Base-by-base conservation (phyloP, 2,113 vertebrate species). In the Halichoerus grypus region DNA sequence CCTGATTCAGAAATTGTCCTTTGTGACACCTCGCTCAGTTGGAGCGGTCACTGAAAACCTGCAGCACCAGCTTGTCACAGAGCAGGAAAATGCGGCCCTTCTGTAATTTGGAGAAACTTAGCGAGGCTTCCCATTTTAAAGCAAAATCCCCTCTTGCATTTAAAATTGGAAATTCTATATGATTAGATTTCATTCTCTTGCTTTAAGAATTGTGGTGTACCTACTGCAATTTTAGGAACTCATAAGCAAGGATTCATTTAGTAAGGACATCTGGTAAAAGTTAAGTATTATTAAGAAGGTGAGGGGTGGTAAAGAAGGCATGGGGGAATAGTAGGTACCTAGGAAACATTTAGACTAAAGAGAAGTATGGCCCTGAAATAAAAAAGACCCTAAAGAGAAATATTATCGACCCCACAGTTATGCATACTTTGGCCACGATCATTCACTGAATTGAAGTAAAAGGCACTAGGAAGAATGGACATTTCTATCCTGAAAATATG, bases 161-260 rank as follows among this genome's bases (percentile, higher is more conserved):
- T 42, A 93, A 80, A 94, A 42, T 7, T 36, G 49, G 2, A 83
- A 94, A 63, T 42, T 63, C 31, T 88, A 0, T 22, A 55, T 26
- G 61, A 85, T 77, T 77, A 55, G 14, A 53, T 49, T 93, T 84
- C 46, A 89, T 61, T 24, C 10, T 16, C n/a, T 93, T 69, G 53
- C 14, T 88, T 97, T 63, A 53, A 76, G 39, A 46, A 5, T 86
- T 97, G 77, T 80, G 10, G 31, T 57, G 1, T 57, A 51, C 51
- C 7, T 42, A 46, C 1, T 96, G 6, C 11, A 92, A 88, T 63
- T 28, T 88, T 39, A 85, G 67, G 46, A 87, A 71, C 26, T 42
- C 55, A 31, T 72, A 85, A 55, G 49, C 42, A 94, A 87, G 39
- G 61, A 72, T 79, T 72, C 88, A 91, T 72, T 95, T 94, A 65